Percentiles rank a stretch among this genome's conserved stretches.
These are phyloP conservation scores for Cyprinella venusta DNA, from an alignment of 2,797 vertebrate genomes.

Conservation along the genomic window DNA sequence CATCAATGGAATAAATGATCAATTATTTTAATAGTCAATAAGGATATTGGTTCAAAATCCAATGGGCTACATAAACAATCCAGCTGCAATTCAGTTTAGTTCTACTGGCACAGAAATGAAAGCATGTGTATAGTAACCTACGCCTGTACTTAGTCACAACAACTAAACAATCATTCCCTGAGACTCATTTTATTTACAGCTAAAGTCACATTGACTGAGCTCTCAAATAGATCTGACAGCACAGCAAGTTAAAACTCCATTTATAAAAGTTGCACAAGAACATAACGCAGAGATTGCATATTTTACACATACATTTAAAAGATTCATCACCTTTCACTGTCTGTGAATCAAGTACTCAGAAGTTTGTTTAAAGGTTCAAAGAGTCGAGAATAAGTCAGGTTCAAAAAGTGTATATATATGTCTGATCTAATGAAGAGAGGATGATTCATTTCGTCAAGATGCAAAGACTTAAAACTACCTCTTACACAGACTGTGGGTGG, in stretches of 20 bases:
- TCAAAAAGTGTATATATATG: neutral
- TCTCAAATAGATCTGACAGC: neutral
- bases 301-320: neutral
- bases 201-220: neutral
- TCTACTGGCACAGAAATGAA: neutral
- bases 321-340: constrained; percentile 1
- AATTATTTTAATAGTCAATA: too few relatives aligned
- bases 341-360: constrained; percentile 15
- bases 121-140: neutral
- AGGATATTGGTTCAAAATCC: neutral
- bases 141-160: neutral
- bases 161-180: neutral
- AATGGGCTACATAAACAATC: neutral
- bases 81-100: neutral
- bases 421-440: constrained; percentile 12
- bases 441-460: constrained; percentile 35
- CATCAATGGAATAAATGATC: neutral
- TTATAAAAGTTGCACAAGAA: neutral
- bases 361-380: constrained; percentile 30
- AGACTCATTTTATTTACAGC: neutral
- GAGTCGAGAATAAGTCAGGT: constrained; percentile 22
- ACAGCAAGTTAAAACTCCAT: neutral
- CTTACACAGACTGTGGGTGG: constrained; percentile 34
- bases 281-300: neutral
- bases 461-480: constrained; percentile 24